Base-by-base conservation (phyloP, 2,888 invertebrate species). In the Candidula unifasciata region DNA sequence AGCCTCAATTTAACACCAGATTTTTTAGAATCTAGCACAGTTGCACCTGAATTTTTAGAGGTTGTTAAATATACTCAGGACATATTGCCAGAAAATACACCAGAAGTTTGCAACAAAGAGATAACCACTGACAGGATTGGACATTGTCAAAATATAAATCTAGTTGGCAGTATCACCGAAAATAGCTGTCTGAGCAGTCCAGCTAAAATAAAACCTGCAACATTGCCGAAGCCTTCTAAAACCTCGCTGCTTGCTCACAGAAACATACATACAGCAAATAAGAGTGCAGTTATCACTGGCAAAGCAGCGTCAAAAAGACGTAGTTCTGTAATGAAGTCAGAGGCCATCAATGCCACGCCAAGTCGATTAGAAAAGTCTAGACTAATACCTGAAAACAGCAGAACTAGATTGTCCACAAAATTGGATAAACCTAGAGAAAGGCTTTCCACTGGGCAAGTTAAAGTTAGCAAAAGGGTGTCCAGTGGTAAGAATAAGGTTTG, bases 201-300 rank as follows among this genome's bases (percentile, higher is more conserved):
- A 52, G 52, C n/a, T 5, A 82, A 82, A 60, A 8, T 54, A 27
- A 82, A 82, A 33, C 82, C 82, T 54, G 37, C 76, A 21, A 68
- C n/a, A n/a, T 35, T 82, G 33, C 82, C 82, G 8, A 82, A 82
- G 30, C 37, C 82, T 30, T 68, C 54, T 30, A 82, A 82, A 57
- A 18, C 64, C 27, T 37, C 54, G 18, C 21, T 71, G n/a, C 69
- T 69, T 24, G 44, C 35, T 13, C 33, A 74, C n/a, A 33, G 30
- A 68, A 66, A 60, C 33, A 18, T 64, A 5, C 37, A 74, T 24
- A 27, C 73, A 33, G 27, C 2, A 33, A 82, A 74, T 16, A 73
- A 30, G 33, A n/a, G n/a, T 24, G 54, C 24, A 13, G 44, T 30
- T 10, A 33, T 6, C 18, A 27, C 21, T 16, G 8, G n/a, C 13